Evolutionary conservation across 2,888 invertebrate species (phyloP).

Genomic region (Priocnemis perturbator): DNA sequence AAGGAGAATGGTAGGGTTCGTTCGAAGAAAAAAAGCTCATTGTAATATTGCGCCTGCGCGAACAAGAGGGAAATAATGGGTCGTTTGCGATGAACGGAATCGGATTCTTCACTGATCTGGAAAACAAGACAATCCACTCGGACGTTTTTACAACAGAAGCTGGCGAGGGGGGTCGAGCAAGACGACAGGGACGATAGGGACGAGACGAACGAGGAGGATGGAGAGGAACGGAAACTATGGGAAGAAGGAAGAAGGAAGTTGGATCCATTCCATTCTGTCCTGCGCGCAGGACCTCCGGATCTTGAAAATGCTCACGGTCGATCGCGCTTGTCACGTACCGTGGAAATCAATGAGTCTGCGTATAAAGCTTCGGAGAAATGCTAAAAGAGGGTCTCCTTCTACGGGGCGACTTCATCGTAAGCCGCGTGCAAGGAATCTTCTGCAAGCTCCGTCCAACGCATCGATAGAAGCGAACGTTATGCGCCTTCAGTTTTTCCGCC

Average conservation of each 20-base stretch:
- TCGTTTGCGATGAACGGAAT: not conserved
- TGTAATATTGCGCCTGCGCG: no score
- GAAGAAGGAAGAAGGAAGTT: not conserved
- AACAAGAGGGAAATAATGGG: not conserved
- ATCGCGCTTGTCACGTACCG: constrained; percentile 53
- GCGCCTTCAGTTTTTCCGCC: no score
- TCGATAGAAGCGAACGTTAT: not conserved
- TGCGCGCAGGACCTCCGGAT: constrained; percentile 8
- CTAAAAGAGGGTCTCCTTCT: not conserved
- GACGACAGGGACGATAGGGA: no score
- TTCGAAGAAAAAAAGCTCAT: no score
- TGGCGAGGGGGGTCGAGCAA: not conserved
- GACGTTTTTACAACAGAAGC: constrained; percentile 17
- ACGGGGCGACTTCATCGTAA: not conserved
- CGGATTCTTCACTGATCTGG: constrained; percentile 32
- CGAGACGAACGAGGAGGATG: constrained; percentile 28
- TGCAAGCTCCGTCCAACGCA: not conserved
- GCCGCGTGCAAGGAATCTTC: not conserved
- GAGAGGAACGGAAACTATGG: constrained; percentile 1
- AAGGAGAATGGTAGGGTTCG: no score
- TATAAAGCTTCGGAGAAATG: not conserved
- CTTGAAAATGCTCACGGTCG: constrained; percentile 34
- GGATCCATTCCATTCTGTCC: constrained; percentile 10
- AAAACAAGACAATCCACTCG: constrained; percentile 50
- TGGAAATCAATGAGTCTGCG: constrained; percentile 58